Evolutionary conservation across 2,113 vertebrate genomes (phyloP).

Genomic region (Odobenus rosmarus): DNA sequence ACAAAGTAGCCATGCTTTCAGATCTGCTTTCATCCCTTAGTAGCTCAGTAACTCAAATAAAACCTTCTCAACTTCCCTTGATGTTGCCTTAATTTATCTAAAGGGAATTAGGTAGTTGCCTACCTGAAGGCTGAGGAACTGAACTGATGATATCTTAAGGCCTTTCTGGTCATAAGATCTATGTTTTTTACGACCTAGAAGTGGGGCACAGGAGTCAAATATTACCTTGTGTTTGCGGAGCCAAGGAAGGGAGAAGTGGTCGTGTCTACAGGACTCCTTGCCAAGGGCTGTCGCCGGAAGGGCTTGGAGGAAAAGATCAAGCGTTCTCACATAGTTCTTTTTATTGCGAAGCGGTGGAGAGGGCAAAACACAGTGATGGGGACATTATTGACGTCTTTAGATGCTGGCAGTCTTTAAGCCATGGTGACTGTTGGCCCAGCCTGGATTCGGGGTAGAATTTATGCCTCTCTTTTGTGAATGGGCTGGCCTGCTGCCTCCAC

Average conservation of each 20-base stretch:
- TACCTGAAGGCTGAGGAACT: neutral
- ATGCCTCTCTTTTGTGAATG: neutral
- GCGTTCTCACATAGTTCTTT: neutral
- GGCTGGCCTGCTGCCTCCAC: neutral
- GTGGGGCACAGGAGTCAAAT: conserved; percentile 19
- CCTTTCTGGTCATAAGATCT: conserved; percentile 26
- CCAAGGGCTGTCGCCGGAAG: neutral
- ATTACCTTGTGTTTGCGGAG: conserved; percentile 50
- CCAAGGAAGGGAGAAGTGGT: neutral
- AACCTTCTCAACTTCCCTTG: neutral
- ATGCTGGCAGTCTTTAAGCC: neutral
- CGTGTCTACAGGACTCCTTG: neutral
- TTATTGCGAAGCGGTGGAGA: neutral
- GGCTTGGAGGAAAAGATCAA: neutral
- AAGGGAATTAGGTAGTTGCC: neutral
- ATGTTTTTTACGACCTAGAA: conserved; percentile 35
- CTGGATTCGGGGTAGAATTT: neutral
- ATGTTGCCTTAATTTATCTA: neutral
- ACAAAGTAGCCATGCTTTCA: neutral
- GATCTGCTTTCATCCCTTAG: neutral
- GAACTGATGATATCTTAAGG: neutral
- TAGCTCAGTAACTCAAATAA: neutral
- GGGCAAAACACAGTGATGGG: neutral
- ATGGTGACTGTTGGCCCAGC: neutral
- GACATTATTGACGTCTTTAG: conserved; percentile 24